Conservation (phyloP, 1,140 invertebrate species). For the Hyles euphorbiae region DNA sequence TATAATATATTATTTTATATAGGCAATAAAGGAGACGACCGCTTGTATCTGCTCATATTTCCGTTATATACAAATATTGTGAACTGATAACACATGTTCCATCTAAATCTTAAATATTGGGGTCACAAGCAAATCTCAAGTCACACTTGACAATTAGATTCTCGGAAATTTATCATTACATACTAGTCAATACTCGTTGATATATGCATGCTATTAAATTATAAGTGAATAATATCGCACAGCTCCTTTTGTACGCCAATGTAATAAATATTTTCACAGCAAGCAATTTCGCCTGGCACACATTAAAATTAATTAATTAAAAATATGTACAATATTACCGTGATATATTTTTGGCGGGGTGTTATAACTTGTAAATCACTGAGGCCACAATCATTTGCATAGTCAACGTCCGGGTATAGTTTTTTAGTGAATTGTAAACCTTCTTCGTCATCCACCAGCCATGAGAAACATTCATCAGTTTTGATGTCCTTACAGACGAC, state of each 20-base stretch:
- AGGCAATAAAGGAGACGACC: too few relatives aligned
- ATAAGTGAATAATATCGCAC: conserved; percentile 1
- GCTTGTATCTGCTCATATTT: too few relatives aligned
- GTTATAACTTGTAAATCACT: conserved; percentile 20
- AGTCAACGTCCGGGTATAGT: not conserved
- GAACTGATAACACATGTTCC: not conserved
- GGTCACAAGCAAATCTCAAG: conserved; percentile 8
- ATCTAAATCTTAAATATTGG: conserved; percentile 9
- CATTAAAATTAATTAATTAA: conserved; percentile 2
- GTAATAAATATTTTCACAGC: conserved; percentile 11
- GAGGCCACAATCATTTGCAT: conserved; percentile 22
- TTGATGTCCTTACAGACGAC: conserved; percentile 40
- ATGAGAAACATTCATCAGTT: conserved; percentile 32
- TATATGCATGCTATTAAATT: not conserved
- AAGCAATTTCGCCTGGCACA: not conserved
- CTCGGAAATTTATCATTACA: not conserved
- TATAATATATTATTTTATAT: too few relatives aligned
- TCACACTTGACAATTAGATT: not conserved
- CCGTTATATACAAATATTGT: too few relatives aligned
- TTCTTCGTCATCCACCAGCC: conserved; percentile 19
- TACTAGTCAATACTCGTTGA: not conserved
- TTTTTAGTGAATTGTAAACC: conserved; percentile 1
- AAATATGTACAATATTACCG: conserved; percentile 19
- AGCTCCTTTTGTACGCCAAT: conserved; percentile 1
- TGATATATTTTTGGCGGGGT: conserved; percentile 20